phyloP scores from a whole-genome alignment of 2,888 invertebrate species.

The Parasteatoda lunata region DNA sequence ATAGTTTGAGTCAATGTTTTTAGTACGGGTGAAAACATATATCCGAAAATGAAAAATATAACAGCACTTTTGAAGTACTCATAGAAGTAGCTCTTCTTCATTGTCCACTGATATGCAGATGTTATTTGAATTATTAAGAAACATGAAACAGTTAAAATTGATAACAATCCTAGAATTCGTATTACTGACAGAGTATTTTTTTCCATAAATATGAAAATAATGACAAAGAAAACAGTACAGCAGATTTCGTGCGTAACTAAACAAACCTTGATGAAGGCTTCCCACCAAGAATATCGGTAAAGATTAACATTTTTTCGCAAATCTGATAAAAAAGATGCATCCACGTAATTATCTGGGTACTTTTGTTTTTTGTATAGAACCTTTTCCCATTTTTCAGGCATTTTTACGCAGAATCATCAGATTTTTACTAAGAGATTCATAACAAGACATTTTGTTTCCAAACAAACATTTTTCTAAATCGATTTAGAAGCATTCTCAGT shows the following conservation, averaged over 20 bases:
- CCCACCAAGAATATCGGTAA: conserved; percentile 81
- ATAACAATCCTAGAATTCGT: conserved; percentile 74
- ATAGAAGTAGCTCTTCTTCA: conserved; percentile 7
- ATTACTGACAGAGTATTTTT: conserved; percentile 81
- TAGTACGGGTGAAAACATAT: conserved; percentile 90
- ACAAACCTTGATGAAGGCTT: conserved; percentile 85
- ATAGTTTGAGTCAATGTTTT: conserved; percentile 97
- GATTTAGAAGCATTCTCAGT: too few species aligned
- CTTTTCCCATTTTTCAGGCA: conserved; percentile 82
- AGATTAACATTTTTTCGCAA: conserved; percentile 87
- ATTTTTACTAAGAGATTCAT: too few species aligned
- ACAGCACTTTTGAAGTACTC: conserved; percentile 85
- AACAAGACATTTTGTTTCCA: too few species aligned
- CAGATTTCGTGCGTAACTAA: conserved; percentile 87
- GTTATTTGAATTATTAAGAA: conserved; percentile 26
- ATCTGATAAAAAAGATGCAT: conserved; percentile 88
- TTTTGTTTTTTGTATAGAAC: conserved; percentile 90
- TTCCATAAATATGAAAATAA: conserved; percentile 77
- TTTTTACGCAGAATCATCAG: not conserved
- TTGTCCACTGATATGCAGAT: conserved; percentile 19
- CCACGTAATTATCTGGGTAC: conserved; percentile 94
- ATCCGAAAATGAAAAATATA: conserved; percentile 89
- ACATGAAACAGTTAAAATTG: conserved; percentile 74
- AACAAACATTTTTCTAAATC: too few species aligned
- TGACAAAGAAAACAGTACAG: conserved; percentile 70